Evolutionary conservation across 2,797 vertebrate genomes (phyloP), one percentile per base, ranked within the genome.

Genomic region (Picus viridis): DNA sequence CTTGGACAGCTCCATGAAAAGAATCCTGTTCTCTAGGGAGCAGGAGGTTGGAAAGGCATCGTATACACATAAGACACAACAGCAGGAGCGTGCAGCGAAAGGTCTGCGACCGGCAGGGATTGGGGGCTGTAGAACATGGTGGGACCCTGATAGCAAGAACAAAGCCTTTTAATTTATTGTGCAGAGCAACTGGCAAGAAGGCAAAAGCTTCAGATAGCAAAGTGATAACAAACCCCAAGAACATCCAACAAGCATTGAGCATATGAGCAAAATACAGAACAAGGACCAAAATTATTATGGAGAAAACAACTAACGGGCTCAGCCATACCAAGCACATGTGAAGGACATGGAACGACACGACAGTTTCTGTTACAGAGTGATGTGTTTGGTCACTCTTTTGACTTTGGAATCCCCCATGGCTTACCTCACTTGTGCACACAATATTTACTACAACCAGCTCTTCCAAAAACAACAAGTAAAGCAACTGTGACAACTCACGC

Each of bases 351-450:
- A 88, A 73, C n/a, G 6, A 36, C 8, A 73, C 23, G 1, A 57
- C 39, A 26, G 5, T 41, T 77, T 64, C 34, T 74, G 7, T 45
- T 64, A 47, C 41, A 75, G 45, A n/a, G 4, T 1, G 3, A 22
- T 13, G 2, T 3, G 3, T 34, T 54, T 61, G 4, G 22, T 78
- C 59, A 81, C 10, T 23, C 41, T 78, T 68, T 29, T 65, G 22
- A 87, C 23, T 86, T 34, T 30, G 18, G 36, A 90, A 59, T 57
- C 30, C 34, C 39, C 26, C 19, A 45, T 30, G 3, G 19, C 26
- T 49, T 51, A 24, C 49, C 49, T 76, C 10, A 15, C 15, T 3
- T 0, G 1, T 0, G 2, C 58, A 77, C 4, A 17, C 72, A 70
- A 59, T 7, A 17, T 30, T 59, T 63, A 59, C 19, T 26, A 24